Percentiles rank a stretch among this genome's conserved stretches.
Evolutionary conservation across 2,113 vertebrate genomes (phyloP).

Genomic region (Mellivora capensis): DNA sequence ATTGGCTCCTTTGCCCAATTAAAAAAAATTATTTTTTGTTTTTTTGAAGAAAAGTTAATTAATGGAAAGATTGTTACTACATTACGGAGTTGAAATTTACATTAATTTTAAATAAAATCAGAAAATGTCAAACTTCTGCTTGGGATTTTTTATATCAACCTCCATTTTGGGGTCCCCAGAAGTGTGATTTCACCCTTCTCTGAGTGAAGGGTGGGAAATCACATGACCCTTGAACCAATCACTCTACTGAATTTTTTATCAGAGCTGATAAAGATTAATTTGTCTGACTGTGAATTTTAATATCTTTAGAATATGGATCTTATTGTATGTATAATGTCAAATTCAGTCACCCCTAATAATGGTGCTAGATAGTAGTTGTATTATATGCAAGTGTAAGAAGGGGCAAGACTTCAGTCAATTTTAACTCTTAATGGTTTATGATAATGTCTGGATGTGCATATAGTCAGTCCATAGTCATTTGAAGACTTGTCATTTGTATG

Average conservation of each 20-base stretch:
- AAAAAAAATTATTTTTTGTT: not conserved
- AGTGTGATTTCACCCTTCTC: not conserved
- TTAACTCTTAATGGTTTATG: not conserved
- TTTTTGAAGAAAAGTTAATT: slow-evolving; percentile 6
- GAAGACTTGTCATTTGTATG: not conserved
- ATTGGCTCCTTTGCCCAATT: not conserved
- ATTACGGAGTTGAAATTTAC: not conserved
- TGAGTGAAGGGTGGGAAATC: not conserved
- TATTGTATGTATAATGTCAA: not conserved
- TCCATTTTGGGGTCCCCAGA: not conserved
- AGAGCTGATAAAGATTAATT: not conserved
- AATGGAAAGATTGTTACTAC: not conserved
- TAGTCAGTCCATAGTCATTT: not conserved
- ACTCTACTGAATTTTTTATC: not conserved
- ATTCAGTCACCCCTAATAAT: not conserved
- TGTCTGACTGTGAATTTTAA: not conserved
- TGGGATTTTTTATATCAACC: not conserved
- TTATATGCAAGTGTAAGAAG: not conserved
- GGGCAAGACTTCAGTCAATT: not conserved
- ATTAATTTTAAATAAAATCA: slow-evolving; percentile 19
- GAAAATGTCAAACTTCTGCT: not conserved
- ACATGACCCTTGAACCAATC: not conserved
- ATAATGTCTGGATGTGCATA: not conserved
- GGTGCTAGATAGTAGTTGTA: not conserved
- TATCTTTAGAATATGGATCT: not conserved